A percentile compares a stretch with the other conserved stretches of the same genome.
phyloP scores from a whole-genome alignment of 2,888 invertebrate species.

The Diplazon laetatorius region DNA sequence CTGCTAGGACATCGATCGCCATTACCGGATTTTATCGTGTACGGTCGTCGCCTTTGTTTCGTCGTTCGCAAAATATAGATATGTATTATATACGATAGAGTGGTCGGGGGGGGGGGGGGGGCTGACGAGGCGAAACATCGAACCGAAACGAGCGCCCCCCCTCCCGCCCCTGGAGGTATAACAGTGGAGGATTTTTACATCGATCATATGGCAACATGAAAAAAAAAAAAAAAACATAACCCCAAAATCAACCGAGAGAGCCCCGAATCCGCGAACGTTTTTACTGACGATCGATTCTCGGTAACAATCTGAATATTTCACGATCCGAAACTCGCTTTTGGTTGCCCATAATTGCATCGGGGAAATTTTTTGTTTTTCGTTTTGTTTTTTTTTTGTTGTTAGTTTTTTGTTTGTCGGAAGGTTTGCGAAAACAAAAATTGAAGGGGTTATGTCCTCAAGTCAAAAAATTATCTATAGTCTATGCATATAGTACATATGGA shows the following conservation, averaged over 20 bases:
- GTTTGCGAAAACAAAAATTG: too few relatives aligned
- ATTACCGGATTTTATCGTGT: too few relatives aligned
- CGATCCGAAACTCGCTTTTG: constrained; percentile 67
- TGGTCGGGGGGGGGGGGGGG: too few relatives aligned
- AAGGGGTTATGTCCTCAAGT: too few relatives aligned
- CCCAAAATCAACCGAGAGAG: constrained; percentile 20
- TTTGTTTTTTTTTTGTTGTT: too few relatives aligned
- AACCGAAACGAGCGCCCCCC: not conserved
- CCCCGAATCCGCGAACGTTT: constrained; percentile 26
- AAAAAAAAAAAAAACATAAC: too few relatives aligned
- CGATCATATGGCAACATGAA: constrained; percentile 24
- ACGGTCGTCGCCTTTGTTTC: constrained; percentile 18
- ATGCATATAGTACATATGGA: too few relatives aligned
- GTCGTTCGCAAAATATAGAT: not conserved
- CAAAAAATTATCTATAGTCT: too few relatives aligned
- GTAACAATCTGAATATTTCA: constrained; percentile 73
- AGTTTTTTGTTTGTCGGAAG: too few relatives aligned
- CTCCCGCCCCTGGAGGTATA: too few relatives aligned
- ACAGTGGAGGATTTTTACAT: constrained; percentile 2
- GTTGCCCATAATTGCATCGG: constrained; percentile 28
- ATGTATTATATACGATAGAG: too few relatives aligned
- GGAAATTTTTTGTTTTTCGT: not conserved
- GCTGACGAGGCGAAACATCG: not conserved
- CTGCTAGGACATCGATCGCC: too few relatives aligned
- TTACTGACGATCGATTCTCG: constrained; percentile 71